Evolutionary conservation across 2,797 vertebrate genomes (phyloP).

Genomic region (Hapalemur alaotrensis): DNA sequence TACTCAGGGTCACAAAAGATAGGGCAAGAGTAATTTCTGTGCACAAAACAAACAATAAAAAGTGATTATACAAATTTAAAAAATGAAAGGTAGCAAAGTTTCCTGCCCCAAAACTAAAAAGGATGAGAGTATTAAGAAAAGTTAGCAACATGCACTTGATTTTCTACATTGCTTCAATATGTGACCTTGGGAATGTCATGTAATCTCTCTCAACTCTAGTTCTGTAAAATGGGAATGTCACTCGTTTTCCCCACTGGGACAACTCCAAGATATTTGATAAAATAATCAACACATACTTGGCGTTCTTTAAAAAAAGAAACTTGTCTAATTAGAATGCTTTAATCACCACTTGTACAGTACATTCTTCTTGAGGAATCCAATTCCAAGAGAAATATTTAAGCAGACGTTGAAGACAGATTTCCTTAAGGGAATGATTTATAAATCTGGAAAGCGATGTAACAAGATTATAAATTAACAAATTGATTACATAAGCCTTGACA

Average conservation of each 20-base stretch:
- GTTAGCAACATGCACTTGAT: background rate
- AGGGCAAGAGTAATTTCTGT: background rate
- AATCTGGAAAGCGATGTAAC: slow-evolving; percentile 70
- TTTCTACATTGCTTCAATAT: background rate
- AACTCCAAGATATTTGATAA: background rate
- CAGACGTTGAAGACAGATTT: slow-evolving; percentile 74
- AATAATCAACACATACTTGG: background rate
- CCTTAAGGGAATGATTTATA: slow-evolving; percentile 71
- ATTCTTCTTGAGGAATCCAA: slow-evolving; percentile 54
- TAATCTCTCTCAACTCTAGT: slow-evolving; percentile 19
- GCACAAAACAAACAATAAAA: background rate
- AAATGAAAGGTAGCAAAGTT: background rate
- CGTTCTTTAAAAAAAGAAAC: background rate
- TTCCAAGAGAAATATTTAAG: slow-evolving; percentile 74
- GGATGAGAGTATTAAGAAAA: background rate
- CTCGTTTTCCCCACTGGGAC: background rate
- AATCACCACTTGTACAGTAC: slow-evolving; percentile 60
- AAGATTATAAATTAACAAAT: slow-evolving; percentile 73
- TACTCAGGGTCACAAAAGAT: background rate
- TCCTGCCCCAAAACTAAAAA: background rate
- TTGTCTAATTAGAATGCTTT: slow-evolving; percentile 57
- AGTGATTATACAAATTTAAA: background rate
- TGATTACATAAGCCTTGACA: slow-evolving; percentile 68
- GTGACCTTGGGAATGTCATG: slow-evolving; percentile 62
- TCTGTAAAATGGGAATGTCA: slow-evolving; percentile 64